phyloP scores from a whole-genome alignment of 2,113 vertebrate genomes.

The Myotis yumanensis region DNA sequence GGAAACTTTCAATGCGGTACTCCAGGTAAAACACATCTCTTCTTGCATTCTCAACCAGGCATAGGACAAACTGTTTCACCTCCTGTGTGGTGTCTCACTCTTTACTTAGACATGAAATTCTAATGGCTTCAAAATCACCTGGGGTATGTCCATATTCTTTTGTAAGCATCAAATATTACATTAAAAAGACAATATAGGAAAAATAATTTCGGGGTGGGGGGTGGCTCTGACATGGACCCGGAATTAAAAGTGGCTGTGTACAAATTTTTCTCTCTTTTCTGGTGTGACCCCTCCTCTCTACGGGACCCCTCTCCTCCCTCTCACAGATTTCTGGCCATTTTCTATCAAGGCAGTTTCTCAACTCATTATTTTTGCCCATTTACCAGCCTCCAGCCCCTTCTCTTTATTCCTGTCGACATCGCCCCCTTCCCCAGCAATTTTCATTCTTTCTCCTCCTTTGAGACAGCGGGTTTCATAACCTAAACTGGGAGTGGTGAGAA shows the following conservation, averaged over 20 bases:
- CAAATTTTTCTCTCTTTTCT: background rate
- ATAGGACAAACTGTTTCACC: background rate
- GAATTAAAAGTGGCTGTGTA: background rate
- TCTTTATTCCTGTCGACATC: background rate
- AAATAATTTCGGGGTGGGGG: background rate
- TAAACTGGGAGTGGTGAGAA: background rate
- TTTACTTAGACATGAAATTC: background rate
- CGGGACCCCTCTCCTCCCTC: background rate
- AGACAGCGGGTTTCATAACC: background rate
- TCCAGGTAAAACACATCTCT: background rate
- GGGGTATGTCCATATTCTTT: background rate
- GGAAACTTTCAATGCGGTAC: background rate
- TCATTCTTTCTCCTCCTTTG: background rate
- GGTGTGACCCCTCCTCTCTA: background rate
- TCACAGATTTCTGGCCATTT: constrained; percentile 17
- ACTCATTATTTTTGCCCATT: constrained; percentile 35
- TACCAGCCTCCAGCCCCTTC: background rate
- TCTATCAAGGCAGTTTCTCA: background rate
- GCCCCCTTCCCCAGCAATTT: background rate
- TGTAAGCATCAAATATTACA: background rate
- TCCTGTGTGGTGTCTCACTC: background rate
- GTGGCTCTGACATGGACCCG: background rate
- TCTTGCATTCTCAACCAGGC: background rate
- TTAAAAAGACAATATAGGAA: background rate
- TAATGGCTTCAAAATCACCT: background rate